Base-by-base conservation (phyloP, 2,888 invertebrate species). In the Colostygia pectinataria region DNA sequence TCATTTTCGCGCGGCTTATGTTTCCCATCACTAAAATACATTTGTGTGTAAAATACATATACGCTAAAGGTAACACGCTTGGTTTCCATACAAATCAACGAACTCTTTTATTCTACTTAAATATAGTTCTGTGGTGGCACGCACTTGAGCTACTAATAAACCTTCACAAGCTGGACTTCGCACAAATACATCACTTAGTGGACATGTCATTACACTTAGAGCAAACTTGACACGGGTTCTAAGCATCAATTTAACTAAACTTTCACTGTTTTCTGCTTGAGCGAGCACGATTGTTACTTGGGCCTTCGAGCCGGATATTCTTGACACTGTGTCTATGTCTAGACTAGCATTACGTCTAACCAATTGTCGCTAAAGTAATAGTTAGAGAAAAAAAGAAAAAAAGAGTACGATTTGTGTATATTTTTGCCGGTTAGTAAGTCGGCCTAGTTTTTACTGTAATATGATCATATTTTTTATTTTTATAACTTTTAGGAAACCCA, bases 231-330 rank as follows among this genome's bases (percentile, higher is more conserved):
- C 61, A 65, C 56, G 61, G 59, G 56, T 67, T 55, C 63, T 57
- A 65, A 70, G 53, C 58, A 64, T 57, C 64, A 64, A 65, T 66
- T 68, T 61, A 68, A 66, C 61, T 66, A 52, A 59, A 71, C 78
- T 79, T 79, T 80, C 80, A 67, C 76, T 64, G 58, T 73, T 77
- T 66, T 75, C 71, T 70, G 75, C 71, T 66, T 62, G 69, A 72
- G 55, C 58, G 71, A 50, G 40, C 63, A 44, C 65, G 51, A 67
- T 65, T 65, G 68, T 70, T 59, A 56, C 51, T 42, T 43, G 37
- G 12, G 36, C 31, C 47, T 41, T 41, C 25, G 45, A 42, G 42
- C 45, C 45, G 42, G 51, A 45, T 41, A 52, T 24, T 38, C 45
- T 36, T 29, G 42, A 23, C 36, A 44, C 29, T 25, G 40, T 13